A percentile compares a stretch with the other conserved stretches of the same genome.
phyloP scores from a whole-genome alignment of 2,113 vertebrate species.

The Beaufortia kweichowensis region DNA sequence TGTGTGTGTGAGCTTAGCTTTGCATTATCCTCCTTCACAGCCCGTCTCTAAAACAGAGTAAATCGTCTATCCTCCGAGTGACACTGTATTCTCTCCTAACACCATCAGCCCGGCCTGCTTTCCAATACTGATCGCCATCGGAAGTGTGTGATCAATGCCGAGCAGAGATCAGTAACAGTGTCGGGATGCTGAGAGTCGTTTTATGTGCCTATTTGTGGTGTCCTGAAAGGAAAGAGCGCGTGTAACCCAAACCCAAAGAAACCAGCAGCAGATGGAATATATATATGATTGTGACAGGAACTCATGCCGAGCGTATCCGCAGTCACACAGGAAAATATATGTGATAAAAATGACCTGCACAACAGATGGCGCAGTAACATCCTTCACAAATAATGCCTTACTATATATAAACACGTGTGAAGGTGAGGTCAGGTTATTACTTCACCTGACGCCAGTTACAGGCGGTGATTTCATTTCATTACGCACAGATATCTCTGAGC shows the following conservation, averaged over 20 bases:
- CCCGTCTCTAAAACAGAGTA: slow-evolving; percentile 31
- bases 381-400: neutral
- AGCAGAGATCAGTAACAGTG: slow-evolving; percentile 22
- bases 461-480: neutral
- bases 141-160: slow-evolving; percentile 40
- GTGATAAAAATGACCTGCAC: neutral
- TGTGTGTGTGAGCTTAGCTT: slow-evolving; percentile 40
- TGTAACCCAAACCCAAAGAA: slow-evolving; percentile 33
- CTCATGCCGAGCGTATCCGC: neutral
- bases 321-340: neutral
- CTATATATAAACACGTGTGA: slow-evolving; percentile 7
- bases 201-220: slow-evolving; percentile 32
- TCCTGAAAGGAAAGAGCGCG: slow-evolving; percentile 5
- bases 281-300: neutral
- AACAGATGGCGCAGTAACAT: slow-evolving; percentile 17
- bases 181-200: slow-evolving; percentile 7
- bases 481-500: neutral
- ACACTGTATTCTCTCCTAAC: slow-evolving; percentile 10
- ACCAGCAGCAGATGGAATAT: slow-evolving; percentile 9
- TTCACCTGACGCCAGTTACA: neutral
- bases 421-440: neutral
- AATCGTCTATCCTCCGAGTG: slow-evolving; percentile 17
- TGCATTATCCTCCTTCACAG: slow-evolving; percentile 51
- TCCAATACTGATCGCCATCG: slow-evolving; percentile 30
- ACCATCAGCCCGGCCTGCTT: slow-evolving; percentile 8